Percentiles rank a stretch among this genome's conserved stretches.
Conservation (phyloP, 2,797 vertebrate genomes). For the Luscinia luscinia region DNA sequence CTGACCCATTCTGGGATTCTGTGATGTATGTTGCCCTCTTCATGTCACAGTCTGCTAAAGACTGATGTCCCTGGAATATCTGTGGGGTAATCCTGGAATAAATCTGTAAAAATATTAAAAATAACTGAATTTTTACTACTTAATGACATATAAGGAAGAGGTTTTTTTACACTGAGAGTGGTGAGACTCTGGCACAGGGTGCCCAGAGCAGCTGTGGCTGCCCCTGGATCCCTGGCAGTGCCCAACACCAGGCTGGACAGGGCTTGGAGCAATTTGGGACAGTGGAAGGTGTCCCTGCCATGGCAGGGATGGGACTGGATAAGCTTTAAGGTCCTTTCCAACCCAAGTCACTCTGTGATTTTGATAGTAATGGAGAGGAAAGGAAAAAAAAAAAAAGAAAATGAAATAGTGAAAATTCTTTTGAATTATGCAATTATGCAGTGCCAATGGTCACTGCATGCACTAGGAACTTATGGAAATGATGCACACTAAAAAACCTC, state of each 20-base stretch:
- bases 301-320: accelerated
- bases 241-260: accelerated
- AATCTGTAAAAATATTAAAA: neutral
- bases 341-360: neutral
- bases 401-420: neutral
- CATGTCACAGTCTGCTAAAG: accelerated
- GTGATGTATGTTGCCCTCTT: neutral
- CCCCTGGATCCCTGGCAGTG: neutral
- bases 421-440: neutral
- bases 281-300: neutral
- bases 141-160: neutral
- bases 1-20: neutral
- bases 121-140: accelerated
- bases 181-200: neutral
- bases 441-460: neutral
- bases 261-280: accelerated
- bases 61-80: neutral
- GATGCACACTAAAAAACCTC: neutral
- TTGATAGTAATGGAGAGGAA: neutral
- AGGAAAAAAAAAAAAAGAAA: accelerated
- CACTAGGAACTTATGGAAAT: neutral
- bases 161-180: neutral
- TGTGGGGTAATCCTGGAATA: neutral
- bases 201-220: neutral
- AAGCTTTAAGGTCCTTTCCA: neutral